Percentiles rank a stretch among this genome's conserved stretches.
Evolutionary conservation across 2,888 invertebrate species (phyloP).

Genomic region (Octodonta nipae): DNA sequence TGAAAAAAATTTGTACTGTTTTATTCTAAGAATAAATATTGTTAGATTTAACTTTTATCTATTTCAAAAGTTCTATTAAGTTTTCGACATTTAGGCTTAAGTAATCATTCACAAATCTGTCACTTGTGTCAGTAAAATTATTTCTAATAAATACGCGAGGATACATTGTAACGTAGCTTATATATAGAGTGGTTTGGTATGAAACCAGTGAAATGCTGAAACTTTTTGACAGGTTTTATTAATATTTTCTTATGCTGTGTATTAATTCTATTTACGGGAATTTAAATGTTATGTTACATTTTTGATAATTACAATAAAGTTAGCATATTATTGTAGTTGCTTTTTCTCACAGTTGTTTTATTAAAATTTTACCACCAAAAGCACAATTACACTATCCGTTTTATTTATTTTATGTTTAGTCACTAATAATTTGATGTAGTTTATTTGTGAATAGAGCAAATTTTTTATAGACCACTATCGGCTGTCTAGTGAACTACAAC

Average conservation of each 20-base stretch:
- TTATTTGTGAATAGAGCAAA: neutral
- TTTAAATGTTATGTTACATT: neutral
- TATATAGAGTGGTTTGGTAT: conserved; percentile 1
- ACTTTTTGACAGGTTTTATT: conserved; percentile 2
- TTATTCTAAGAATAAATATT: conserved; percentile 1
- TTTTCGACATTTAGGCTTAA: conserved; percentile 1
- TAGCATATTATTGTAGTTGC: conserved; percentile 1
- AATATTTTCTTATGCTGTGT: conserved; percentile 1
- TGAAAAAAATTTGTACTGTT: conserved; percentile 1
- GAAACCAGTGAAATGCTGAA: neutral
- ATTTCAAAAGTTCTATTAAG: conserved; percentile 1
- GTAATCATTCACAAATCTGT: neutral
- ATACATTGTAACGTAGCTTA: too few species aligned
- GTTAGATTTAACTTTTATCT: neutral
- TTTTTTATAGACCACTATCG: too few species aligned
- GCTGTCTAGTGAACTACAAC: too few species aligned
- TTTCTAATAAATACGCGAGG: too few species aligned
- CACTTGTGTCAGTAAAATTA: too few species aligned
- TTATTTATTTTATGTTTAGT: neutral
- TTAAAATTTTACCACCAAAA: neutral
- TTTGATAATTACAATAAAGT: conserved; percentile 1
- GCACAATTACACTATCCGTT: neutral
- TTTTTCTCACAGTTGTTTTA: neutral
- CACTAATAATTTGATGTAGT: neutral
- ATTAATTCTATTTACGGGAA: neutral